These are phyloP conservation scores for Lacerta agilis DNA, from an alignment of 2,797 vertebrate genomes.

Conservation along the genomic window DNA sequence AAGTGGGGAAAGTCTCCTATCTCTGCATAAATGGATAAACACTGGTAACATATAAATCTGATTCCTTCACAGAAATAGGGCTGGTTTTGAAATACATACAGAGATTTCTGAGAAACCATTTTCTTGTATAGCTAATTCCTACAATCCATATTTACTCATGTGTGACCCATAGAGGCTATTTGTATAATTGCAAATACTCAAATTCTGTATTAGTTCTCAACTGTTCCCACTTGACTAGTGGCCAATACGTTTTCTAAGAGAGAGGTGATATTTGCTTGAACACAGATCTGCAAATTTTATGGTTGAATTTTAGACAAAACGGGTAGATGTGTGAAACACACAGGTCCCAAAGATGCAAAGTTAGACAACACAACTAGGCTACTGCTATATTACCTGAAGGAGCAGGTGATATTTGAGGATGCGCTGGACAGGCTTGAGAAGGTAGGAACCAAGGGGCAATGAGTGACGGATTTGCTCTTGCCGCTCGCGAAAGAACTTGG, in stretches of 20 bases:
- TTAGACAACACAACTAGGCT: not conserved
- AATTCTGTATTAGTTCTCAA: not conserved
- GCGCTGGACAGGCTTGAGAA: slow-evolving; percentile 96
- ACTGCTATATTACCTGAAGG: slow-evolving; percentile 87
- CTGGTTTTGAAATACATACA: not conserved
- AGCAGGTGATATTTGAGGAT: slow-evolving; percentile 98
- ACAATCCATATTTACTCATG: not conserved
- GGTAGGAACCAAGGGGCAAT: slow-evolving; percentile 91
- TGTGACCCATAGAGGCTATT: not conserved
- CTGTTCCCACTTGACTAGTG: not conserved
- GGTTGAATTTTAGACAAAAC: not conserved
- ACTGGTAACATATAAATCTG: not conserved
- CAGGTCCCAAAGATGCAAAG: not conserved
- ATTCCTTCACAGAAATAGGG: not conserved
- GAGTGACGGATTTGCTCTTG: slow-evolving; percentile 89
- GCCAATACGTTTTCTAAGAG: not conserved
- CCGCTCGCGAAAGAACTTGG: slow-evolving; percentile 92
- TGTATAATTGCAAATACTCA: not conserved
- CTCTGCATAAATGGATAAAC: not conserved
- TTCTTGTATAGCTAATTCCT: not conserved
- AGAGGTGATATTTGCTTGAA: not conserved
- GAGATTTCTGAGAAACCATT: not conserved
- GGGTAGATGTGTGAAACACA: not conserved
- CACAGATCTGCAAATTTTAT: not conserved
- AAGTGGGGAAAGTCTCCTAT: not conserved